These are phyloP conservation scores for Danaus melanippus DNA, from an alignment of 1,140 invertebrate genomes.

Conservation along the genomic window DNA sequence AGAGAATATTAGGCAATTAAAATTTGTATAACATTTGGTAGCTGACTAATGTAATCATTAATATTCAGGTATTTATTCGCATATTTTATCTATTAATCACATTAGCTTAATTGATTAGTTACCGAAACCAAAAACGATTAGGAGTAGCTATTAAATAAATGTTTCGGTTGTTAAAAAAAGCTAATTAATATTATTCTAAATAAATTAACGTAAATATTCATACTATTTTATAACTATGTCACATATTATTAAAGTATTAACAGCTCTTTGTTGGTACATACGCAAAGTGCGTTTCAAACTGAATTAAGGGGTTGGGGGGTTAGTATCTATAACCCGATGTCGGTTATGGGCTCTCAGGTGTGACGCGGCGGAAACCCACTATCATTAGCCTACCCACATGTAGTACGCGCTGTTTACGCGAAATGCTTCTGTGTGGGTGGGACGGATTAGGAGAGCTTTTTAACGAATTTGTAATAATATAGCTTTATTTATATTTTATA, in stretches of 20 bases:
- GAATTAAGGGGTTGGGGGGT: slow-evolving; percentile 63
- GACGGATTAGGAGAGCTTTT: slow-evolving; percentile 42
- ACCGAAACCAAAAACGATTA: too few species aligned
- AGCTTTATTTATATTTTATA: too few species aligned
- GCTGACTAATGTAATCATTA: too few species aligned
- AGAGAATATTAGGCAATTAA: too few species aligned
- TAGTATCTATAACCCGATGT: slow-evolving; percentile 61
- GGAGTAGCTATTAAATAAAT: too few species aligned
- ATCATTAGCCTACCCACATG: slow-evolving; percentile 69
- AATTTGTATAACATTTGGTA: too few species aligned
- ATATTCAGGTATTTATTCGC: too few species aligned
- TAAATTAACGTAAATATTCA: slow-evolving; percentile 1
- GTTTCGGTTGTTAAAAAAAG: too few species aligned
- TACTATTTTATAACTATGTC: background rate
- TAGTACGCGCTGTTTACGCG: slow-evolving; percentile 39
- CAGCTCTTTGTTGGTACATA: slow-evolving; percentile 35
- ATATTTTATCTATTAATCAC: too few species aligned
- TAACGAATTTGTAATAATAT: background rate
- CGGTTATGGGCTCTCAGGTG: slow-evolving; percentile 67
- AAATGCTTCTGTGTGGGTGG: slow-evolving; percentile 39
- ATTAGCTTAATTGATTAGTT: too few species aligned
- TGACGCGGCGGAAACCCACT: slow-evolving; percentile 66
- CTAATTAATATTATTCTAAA: background rate
- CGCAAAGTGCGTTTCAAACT: slow-evolving; percentile 40
- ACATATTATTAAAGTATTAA: slow-evolving; percentile 4